Evolutionary conservation across 2,797 vertebrate species (phyloP).

Genomic region (Malacoctenus gilli): DNA sequence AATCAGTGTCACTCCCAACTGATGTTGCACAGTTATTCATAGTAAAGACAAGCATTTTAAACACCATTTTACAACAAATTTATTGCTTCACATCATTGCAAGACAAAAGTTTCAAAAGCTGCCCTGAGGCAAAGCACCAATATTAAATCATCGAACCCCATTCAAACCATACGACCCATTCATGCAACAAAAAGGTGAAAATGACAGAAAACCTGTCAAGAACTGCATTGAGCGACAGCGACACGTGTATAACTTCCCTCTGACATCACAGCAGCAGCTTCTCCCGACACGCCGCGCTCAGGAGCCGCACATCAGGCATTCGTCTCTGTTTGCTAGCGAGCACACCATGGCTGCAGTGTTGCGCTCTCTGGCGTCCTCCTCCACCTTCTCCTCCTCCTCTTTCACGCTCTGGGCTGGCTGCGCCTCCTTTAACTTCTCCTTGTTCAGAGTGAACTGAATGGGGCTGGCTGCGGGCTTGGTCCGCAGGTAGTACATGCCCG

Average conservation of each 20-base stretch:
- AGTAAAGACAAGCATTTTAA: constrained; percentile 3
- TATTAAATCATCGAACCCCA: constrained; percentile 12
- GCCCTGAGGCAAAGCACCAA: too few relatives aligned
- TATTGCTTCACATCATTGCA: constrained; percentile 21
- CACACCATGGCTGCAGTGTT: constrained; percentile 95
- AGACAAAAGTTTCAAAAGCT: constrained; percentile 17
- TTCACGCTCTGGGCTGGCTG: constrained; percentile 57
- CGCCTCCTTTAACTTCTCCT: constrained; percentile 89
- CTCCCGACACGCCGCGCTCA: constrained; percentile 68
- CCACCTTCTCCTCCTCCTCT: too few relatives aligned
- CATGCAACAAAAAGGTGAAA: constrained; percentile 23
- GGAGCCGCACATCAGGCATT: constrained; percentile 95
- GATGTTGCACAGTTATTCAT: too few relatives aligned
- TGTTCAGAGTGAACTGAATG: constrained; percentile 97
- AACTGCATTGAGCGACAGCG: constrained; percentile 6
- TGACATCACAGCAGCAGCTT: constrained; percentile 5
- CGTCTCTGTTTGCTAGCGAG: constrained; percentile 92
- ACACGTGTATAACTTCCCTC: too few relatives aligned
- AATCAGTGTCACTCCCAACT: too few relatives aligned
- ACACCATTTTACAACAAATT: constrained; percentile 5
- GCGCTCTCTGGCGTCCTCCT: constrained; percentile 84
- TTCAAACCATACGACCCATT: constrained; percentile 49
- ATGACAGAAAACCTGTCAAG: constrained; percentile 48
- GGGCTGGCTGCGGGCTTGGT: constrained; percentile 96
- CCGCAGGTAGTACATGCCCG: constrained; percentile 96